A percentile compares a stretch with the other conserved stretches of the same genome.
Evolutionary conservation across 1,140 invertebrate species (phyloP).

Genomic region (Drosophila azteca): DNA sequence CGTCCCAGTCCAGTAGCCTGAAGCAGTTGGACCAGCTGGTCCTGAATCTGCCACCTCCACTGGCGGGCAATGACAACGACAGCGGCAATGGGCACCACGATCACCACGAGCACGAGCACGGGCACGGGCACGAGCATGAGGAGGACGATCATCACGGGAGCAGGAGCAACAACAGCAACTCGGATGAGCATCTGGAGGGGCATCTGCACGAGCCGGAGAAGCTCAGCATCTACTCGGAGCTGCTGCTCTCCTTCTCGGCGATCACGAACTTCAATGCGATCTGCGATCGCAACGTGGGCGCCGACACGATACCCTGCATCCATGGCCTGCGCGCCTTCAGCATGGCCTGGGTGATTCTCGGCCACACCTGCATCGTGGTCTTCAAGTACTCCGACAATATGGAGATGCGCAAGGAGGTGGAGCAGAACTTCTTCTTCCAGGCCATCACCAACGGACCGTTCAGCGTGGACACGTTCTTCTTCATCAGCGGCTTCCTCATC

Average conservation of each 20-base stretch:
- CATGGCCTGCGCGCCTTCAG: conserved; percentile 93
- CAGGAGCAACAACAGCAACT: conserved; percentile 85
- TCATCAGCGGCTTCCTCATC: conserved; percentile 90
- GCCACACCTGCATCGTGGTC: conserved; percentile 93
- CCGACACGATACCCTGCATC: conserved; percentile 91
- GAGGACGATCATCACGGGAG: conserved; percentile 71
- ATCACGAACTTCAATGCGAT: conserved; percentile 90
- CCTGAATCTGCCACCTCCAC: conserved; percentile 69
- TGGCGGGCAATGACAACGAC: conserved; percentile 51
- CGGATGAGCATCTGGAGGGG: conserved; percentile 86
- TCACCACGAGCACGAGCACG: conserved; percentile 84
- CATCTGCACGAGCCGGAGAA: conserved; percentile 83
- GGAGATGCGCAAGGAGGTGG: conserved; percentile 90
- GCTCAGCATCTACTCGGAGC: conserved; percentile 87
- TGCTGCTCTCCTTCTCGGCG: conserved; percentile 91
- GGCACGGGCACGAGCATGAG: conserved; percentile 62
- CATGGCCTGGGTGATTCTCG: conserved; percentile 96
- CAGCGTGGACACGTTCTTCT: conserved; percentile 97
- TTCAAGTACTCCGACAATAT: conserved; percentile 95
- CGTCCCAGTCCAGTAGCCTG: conserved; percentile 61
- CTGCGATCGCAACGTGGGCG: conserved; percentile 90
- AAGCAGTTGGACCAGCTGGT: conserved; percentile 79
- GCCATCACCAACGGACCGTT: conserved; percentile 93
- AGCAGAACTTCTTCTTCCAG: conserved; percentile 92
- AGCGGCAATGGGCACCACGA: conserved; percentile 72